phyloP scores from a whole-genome alignment of 2,113 vertebrate species.

The Meriones unguiculatus region DNA sequence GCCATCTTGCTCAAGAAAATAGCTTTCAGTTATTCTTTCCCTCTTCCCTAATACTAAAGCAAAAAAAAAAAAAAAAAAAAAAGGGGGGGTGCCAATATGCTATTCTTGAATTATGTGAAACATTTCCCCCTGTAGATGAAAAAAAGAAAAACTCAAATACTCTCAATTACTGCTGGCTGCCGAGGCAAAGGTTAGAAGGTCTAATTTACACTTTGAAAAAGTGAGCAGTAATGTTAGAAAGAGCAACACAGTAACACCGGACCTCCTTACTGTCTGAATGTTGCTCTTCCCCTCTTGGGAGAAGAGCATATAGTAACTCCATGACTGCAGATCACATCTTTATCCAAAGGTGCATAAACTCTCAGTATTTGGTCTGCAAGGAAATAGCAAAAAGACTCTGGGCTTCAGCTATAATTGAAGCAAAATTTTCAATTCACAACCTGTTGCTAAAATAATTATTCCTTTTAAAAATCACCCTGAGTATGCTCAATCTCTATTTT shows the following conservation, averaged over 20 bases:
- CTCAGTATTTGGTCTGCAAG: conserved; percentile 11
- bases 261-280: conserved; percentile 34
- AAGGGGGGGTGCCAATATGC: conserved; percentile 49
- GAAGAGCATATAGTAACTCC: not conserved
- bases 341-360: conserved; percentile 15
- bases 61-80: conserved; percentile 40
- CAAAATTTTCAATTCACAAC: not conserved
- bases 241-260: conserved; percentile 54
- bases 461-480: conserved; percentile 10
- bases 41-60: conserved; percentile 54
- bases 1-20: conserved; percentile 20
- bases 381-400: conserved; percentile 17
- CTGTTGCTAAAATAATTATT: conserved; percentile 8
- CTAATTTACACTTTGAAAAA: conserved; percentile 69
- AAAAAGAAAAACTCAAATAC: conserved; percentile 64
- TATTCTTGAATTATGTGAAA: conserved; percentile 57
- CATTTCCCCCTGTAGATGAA: conserved; percentile 39
- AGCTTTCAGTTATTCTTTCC: conserved; percentile 58
- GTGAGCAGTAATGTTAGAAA: conserved; percentile 60
- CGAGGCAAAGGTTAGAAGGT: conserved; percentile 65
- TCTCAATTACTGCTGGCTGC: conserved; percentile 61
- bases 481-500: conserved; percentile 9
- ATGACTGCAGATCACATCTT: conserved; percentile 17
- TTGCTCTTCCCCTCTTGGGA: not conserved
- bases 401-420: conserved; percentile 36